Evolutionary conservation across 2,113 vertebrate genomes (phyloP).

Genomic region (Beaufortia kweichowensis): DNA sequence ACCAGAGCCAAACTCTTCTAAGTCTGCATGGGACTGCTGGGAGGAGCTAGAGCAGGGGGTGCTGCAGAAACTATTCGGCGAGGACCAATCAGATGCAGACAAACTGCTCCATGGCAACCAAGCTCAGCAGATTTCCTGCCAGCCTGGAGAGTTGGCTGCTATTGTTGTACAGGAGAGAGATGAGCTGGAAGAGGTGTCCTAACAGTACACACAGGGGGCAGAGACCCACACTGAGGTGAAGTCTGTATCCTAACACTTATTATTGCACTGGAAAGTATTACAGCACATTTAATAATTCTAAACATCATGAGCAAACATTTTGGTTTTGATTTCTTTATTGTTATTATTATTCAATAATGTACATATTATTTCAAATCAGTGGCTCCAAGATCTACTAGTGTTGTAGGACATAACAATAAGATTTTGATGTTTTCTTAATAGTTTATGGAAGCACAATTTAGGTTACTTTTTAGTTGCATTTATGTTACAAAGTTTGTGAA

Average conservation of each 20-base stretch:
- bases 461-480: slow-evolving; percentile 35
- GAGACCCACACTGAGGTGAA: slow-evolving; percentile 49
- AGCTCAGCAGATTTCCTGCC: slow-evolving; percentile 45
- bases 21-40: slow-evolving; percentile 71
- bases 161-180: slow-evolving; percentile 30
- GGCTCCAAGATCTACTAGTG: neutral
- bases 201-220: slow-evolving; percentile 38
- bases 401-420: neutral
- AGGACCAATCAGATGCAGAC: slow-evolving; percentile 45
- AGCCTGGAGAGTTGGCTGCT: slow-evolving; percentile 44
- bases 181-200: slow-evolving; percentile 35
- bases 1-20: slow-evolving; percentile 55
- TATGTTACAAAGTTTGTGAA: slow-evolving; percentile 27
- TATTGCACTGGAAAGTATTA: slow-evolving; percentile 21
- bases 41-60: slow-evolving; percentile 61
- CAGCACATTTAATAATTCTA: neutral
- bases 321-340: neutral
- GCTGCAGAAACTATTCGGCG: slow-evolving; percentile 55
- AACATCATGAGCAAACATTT: slow-evolving; percentile 13
- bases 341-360: slow-evolving; percentile 15
- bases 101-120: slow-evolving; percentile 47
- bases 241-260: slow-evolving; percentile 42
- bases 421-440: neutral
- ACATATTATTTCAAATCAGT: slow-evolving; percentile 15
- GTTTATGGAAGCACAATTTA: slow-evolving; percentile 25